Evolutionary conservation across 2,888 invertebrate species (phyloP), one percentile per base, ranked within the genome.

Genomic region (Cancer borealis): DNA sequence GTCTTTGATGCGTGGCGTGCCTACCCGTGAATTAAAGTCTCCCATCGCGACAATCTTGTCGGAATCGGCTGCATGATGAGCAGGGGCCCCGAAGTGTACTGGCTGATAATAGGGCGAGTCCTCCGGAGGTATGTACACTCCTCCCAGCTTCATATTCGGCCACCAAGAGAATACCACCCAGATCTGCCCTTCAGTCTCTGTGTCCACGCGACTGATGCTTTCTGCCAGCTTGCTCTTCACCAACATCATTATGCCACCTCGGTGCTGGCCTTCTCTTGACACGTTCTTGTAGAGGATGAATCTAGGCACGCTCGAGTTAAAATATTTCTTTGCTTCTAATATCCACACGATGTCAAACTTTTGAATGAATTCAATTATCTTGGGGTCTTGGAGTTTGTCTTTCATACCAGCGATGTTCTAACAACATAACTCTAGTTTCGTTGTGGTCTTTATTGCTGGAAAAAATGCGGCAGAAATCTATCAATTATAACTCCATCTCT

Each of bases 351-450:
- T 73, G 45, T 92, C 92, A 92, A 6, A 92, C 1, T 30, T 26
- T 0, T 79, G 46, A 30, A 73, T 73, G 21, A 66, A 92, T 45
- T 73, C 21, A 10, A 92, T 45, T 73, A 92, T 91, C n/a, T 91
- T 54, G 12, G 91, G 60, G 39, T 91, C 45, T 17, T 46, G 47
- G 12, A 89, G n/a, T 49, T 91, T 60, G 14, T 91, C 60, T 30
- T 91, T 91, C 21, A 49, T 12, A n/a, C 92, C 92, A 14, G 10
- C 73, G 66, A 92, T 92, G 46, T 92, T 92, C 92, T 39, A 91
- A 12, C 26, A 60, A 39, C 91, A 49, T 14, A 91, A 47, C 49
- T n/a, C 21, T 39, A 91, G 49, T 10, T 91, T 8, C 10, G 3
- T 26, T 6, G 12, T n/a, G 14, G 46, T 49, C 17, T n/a, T 66